These are phyloP conservation scores for Muricea muricata DNA, from an alignment of 92 coral and sea anemone genomes.

Conservation along the genomic window DNA sequence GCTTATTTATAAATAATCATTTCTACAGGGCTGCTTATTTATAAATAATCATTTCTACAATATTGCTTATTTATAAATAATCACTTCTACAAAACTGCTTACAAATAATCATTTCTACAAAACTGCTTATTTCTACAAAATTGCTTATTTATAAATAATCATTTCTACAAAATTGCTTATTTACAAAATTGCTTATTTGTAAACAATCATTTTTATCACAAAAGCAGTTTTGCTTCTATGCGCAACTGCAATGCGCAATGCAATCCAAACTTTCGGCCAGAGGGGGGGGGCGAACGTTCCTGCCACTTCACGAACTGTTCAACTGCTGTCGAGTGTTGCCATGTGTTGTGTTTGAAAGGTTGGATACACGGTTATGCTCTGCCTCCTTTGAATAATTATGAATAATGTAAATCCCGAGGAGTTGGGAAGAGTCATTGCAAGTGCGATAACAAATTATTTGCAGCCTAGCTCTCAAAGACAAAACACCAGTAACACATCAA, in stretches of 20 bases:
- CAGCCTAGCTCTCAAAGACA: background rate
- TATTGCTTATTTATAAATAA: background rate
- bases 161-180: constrained; percentile 2
- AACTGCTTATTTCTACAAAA: background rate
- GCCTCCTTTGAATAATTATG: constrained; percentile 1
- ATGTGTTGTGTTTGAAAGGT: background rate
- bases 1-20: background rate
- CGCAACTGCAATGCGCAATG: constrained; percentile 9
- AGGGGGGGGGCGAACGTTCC: background rate
- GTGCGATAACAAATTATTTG: background rate
- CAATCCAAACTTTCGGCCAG: constrained; percentile 19
- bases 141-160: background rate
- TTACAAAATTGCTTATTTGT: background rate
- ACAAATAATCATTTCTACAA: too few species aligned
- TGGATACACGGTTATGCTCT: background rate
- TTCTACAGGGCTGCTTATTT: too few species aligned
- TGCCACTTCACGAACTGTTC: background rate
- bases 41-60: background rate
- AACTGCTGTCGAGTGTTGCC: too few species aligned
- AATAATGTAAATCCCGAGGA: constrained; percentile 1
- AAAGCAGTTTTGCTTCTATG: constrained; percentile 9
- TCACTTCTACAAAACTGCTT: background rate
- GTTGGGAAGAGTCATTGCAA: constrained; percentile 15
- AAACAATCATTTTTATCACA: background rate
- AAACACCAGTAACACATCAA: background rate